Evolutionary conservation across 2,888 invertebrate genomes (phyloP), one percentile per base, ranked within the genome.

Genomic region (Strigamia crassipes): DNA sequence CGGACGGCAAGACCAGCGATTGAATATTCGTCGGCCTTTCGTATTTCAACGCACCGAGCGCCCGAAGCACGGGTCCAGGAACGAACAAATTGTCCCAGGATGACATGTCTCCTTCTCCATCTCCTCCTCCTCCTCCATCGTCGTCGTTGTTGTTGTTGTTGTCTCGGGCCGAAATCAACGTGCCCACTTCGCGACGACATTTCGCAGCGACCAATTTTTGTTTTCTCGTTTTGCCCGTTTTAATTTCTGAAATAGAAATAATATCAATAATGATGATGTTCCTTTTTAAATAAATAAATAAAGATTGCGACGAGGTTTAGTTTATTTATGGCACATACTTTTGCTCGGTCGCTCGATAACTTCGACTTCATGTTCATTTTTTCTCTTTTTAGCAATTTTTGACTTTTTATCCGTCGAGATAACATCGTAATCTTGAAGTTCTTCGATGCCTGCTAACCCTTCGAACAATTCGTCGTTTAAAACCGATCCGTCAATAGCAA

Each of bases 1-100:
- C 96, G 78, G 95, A 91, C 0, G 96, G 94, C 66, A 97, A 89
- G 0, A 93, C 92, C 83, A 93, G 86, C 23, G 91, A 89, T 88
- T 99, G 99, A 86, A 99, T 99, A 85, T 92, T 91, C 0, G 98
- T 99, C 0, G 99, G 99, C 27, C 91, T 89, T 61, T 89, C 89
- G 87, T 96, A 97, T 0, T 92, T 92, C 84, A 93, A 90, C 83
- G 94, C 94, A 15, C 91, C 89, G 0, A 99, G 87, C 0, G 95
- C 94, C 85, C 90, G 91, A 46, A 96, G 86, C 82, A 98, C 91
- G 2, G 90, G 87, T 0, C 89, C 88, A 0, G 93, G 93, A 13
- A 97, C 91, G 85, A 86, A 87, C 82, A 90, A 85, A 81, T 87
- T 86, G 27, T 87, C 85, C 90, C 90, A 91, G 9, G 85, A 85